Conservation (phyloP, 2,797 vertebrate genomes). For the Mormyrus hasselquistii region DNA sequence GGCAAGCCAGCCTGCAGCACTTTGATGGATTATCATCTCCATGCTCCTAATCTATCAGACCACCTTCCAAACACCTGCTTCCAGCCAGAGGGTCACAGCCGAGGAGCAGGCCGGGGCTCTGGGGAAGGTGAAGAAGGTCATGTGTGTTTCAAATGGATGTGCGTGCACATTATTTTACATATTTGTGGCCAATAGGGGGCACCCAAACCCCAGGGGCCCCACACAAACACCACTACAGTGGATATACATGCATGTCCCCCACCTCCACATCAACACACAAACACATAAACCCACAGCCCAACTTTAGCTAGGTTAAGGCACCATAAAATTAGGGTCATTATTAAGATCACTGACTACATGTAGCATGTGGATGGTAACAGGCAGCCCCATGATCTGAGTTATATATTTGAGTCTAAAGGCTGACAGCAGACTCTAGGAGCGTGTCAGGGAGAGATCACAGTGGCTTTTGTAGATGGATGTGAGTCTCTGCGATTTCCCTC, state of each 20-base stretch:
- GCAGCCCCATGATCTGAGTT: not conserved
- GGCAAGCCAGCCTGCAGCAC: not conserved
- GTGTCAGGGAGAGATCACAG: not conserved
- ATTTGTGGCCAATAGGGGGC: not conserved
- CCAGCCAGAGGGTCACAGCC: not conserved
- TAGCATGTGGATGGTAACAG: not conserved
- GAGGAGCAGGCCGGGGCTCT: not conserved
- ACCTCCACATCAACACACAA: not conserved
- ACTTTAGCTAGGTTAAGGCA: not conserved
- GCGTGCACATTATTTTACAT: not conserved
- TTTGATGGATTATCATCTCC: not conserved
- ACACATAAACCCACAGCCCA: not conserved
- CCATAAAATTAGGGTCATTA: not conserved
- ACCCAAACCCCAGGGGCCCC: not conserved
- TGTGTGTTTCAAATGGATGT: not conserved
- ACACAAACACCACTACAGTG: not conserved
- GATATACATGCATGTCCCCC: not conserved
- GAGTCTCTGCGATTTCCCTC: not conserved
- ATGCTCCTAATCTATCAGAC: slow-evolving; percentile 9
- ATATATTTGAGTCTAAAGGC: not conserved
- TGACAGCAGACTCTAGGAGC: not conserved
- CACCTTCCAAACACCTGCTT: not conserved
- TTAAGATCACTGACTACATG: not conserved
- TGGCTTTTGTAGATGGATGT: not conserved
- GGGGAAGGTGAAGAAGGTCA: not conserved